Conservation (phyloP, 2,888 invertebrate genomes). For the Agonopterix subpropinquella region DNA sequence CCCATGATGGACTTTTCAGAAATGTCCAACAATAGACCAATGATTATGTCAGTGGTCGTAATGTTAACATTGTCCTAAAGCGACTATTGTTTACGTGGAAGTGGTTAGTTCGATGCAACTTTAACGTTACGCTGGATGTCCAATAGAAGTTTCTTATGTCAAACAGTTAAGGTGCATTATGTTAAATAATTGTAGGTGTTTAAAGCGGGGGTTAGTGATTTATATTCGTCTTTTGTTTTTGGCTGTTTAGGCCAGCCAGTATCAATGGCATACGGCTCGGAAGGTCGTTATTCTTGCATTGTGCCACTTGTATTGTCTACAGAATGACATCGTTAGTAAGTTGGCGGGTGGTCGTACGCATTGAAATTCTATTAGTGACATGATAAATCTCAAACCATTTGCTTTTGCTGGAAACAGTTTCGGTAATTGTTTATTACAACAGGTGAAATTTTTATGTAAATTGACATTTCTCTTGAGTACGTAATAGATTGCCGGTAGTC, state of each 20-base stretch:
- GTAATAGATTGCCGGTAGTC: neutral
- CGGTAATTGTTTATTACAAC: conserved; percentile 50
- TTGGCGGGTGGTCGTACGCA: conserved; percentile 67
- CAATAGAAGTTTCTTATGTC: conserved; percentile 16
- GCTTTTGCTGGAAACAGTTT: conserved; percentile 45
- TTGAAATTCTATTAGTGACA: conserved; percentile 67
- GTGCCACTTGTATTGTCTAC: conserved; percentile 64
- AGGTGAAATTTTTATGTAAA: conserved; percentile 15
- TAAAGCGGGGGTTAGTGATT: conserved; percentile 46
- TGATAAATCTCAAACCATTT: conserved; percentile 52
- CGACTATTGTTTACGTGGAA: conserved; percentile 64
- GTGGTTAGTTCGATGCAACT: conserved; percentile 43
- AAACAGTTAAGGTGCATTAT: conserved; percentile 23
- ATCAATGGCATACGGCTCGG: conserved; percentile 58
- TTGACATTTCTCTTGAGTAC: conserved; percentile 4
- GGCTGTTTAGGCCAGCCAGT: conserved; percentile 61
- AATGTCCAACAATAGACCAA: conserved; percentile 53
- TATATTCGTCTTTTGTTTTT: conserved; percentile 72
- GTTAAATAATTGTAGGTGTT: conserved; percentile 10
- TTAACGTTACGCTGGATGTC: conserved; percentile 12
- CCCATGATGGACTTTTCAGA: conserved; percentile 53
- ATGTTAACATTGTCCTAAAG: conserved; percentile 55
- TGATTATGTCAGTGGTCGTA: conserved; percentile 61
- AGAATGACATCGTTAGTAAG: conserved; percentile 70
- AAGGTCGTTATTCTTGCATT: conserved; percentile 72